A percentile compares a stretch with the other conserved stretches of the same genome.
Evolutionary conservation across 2,888 invertebrate genomes (phyloP).

Genomic region (Psylliodes chrysocephalus): DNA sequence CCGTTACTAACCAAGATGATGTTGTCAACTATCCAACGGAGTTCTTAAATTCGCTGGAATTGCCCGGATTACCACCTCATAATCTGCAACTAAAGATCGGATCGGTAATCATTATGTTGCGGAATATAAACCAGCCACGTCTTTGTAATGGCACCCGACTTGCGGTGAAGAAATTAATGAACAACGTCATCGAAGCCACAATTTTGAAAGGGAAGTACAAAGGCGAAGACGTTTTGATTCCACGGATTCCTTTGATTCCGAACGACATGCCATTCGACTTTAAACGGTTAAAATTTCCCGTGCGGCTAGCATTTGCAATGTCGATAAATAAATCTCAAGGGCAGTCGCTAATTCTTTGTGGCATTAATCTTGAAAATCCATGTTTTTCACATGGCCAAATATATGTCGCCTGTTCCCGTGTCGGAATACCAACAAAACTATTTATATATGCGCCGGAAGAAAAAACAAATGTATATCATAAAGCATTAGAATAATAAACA

Average conservation of each 20-base stretch:
- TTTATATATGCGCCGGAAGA: too few relatives aligned
- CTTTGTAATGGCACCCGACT: too few relatives aligned
- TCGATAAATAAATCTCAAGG: not conserved
- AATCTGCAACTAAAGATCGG: not conserved
- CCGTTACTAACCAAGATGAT: not conserved
- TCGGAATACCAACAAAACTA: slow-evolving; percentile 13
- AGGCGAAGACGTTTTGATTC: too few relatives aligned
- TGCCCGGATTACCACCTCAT: not conserved
- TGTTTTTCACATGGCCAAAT: slow-evolving; percentile 27
- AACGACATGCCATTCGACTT: not conserved
- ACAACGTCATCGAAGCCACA: not conserved
- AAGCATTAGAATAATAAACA: too few relatives aligned
- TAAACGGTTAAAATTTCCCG: not conserved
- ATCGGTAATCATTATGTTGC: not conserved
- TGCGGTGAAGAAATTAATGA: not conserved
- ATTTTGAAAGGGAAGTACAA: not conserved
- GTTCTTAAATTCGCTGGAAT: too few relatives aligned
- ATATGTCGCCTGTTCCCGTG: slow-evolving; percentile 32
- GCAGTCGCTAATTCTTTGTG: too few relatives aligned
- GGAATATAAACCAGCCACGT: too few relatives aligned
- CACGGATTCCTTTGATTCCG: too few relatives aligned
- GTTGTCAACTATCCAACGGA: not conserved
- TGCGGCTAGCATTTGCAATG: not conserved
- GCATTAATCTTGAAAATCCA: too few relatives aligned
- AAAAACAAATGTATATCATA: too few relatives aligned